Percentiles rank a stretch among this genome's conserved stretches.
phyloP scores from a whole-genome alignment of 1,140 invertebrate genomes.

The Contarinia nasturtii region DNA sequence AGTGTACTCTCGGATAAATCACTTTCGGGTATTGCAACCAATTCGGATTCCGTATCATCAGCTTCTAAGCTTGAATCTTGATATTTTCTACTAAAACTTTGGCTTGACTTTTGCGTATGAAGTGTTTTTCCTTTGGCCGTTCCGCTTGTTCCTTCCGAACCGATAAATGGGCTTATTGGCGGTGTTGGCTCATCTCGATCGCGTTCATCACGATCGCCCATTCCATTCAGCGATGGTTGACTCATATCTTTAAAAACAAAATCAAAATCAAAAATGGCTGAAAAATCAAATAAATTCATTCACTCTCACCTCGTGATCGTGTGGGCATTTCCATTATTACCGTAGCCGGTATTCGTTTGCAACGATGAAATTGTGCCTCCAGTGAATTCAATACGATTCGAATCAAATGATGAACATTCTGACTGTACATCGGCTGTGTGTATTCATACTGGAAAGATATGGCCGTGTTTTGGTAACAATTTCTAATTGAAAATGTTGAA shows the following conservation, averaged over 20 bases:
- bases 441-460: conserved; percentile 69
- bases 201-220: conserved; percentile 33
- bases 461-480: not conserved
- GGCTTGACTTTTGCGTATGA: conserved; percentile 8
- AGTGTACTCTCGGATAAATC: conserved; percentile 66
- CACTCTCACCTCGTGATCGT: conserved; percentile 45
- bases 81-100: conserved; percentile 24
- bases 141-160: conserved; percentile 19
- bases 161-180: conserved; percentile 21
- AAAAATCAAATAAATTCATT: not conserved
- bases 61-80: conserved; percentile 54
- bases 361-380: conserved; percentile 76
- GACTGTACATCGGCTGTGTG: conserved; percentile 56
- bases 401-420: conserved; percentile 62
- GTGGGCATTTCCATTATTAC: conserved; percentile 33
- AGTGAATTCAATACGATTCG: conserved; percentile 87
- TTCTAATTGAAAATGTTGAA: conserved; percentile 1
- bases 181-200: conserved; percentile 15
- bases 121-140: conserved; percentile 7
- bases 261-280: not conserved
- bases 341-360: conserved; percentile 57
- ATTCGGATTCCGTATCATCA: conserved; percentile 68
- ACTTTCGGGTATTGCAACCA: conserved; percentile 71
- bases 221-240: conserved; percentile 48
- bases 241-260: conserved; percentile 38